Base-by-base conservation (phyloP, 37 sponge, comb jelly and placozoan genomes). In the Geodia barretti region DNA sequence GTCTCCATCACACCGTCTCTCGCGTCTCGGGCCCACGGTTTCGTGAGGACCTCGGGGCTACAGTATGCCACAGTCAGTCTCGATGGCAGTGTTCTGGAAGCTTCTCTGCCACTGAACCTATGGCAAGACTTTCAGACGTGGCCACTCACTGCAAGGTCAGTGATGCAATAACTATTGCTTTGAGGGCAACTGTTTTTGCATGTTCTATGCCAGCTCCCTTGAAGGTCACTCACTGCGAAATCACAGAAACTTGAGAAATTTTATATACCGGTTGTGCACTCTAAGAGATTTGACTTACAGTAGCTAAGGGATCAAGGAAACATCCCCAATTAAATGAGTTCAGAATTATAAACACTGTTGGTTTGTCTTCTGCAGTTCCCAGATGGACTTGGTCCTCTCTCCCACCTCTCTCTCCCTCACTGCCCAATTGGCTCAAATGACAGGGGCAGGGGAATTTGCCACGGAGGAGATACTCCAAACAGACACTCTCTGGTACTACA, bases 141-240 rank as follows among this genome's bases (percentile, higher is more conserved):
- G 93, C 93, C 93, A 32, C 76, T 85, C 30, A 33, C 58, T 39
- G 93, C 93, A 20, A 92, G 82, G 93, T 92, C n/a, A n/a, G n/a
- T n/a, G n/a, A n/a, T n/a, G n/a, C n/a, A n/a, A n/a, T n/a, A n/a
- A n/a, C n/a, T n/a, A n/a, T n/a, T n/a, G n/a, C n/a, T n/a, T n/a
- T n/a, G n/a, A n/a, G n/a, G n/a, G n/a, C n/a, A n/a, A n/a, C n/a
- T n/a, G n/a, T n/a, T n/a, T n/a, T n/a, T n/a, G n/a, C n/a, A n/a
- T n/a, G n/a, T n/a, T n/a, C n/a, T n/a, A n/a, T n/a, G n/a, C n/a
- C n/a, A n/a, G n/a, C n/a, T n/a, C n/a, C n/a, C n/a, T n/a, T n/a
- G n/a, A n/a, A n/a, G n/a, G n/a, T n/a, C n/a, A n/a, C n/a, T n/a
- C n/a, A n/a, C n/a, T n/a, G n/a, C n/a, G n/a, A n/a, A n/a, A n/a